These are phyloP conservation scores for Enteromius argenteus DNA, from an alignment of 2,797 vertebrate genomes.

Conservation along the genomic window DNA sequence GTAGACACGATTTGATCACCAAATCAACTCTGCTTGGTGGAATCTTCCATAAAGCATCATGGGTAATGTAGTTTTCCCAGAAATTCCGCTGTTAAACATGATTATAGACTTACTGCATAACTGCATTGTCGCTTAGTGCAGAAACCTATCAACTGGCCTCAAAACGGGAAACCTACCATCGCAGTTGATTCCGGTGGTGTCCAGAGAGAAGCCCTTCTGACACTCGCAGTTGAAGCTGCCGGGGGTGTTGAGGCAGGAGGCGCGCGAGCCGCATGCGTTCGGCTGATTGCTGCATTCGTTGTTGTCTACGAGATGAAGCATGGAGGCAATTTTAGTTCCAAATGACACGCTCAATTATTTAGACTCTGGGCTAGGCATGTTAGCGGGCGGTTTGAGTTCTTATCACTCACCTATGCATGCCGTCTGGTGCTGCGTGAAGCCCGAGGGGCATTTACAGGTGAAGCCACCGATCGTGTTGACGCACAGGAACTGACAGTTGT, in stretches of 20 bases:
- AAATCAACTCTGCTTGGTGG: neutral
- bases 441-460: constrained; percentile 83
- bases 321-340: constrained; percentile 24
- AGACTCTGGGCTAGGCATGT: neutral
- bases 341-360: constrained; percentile 28
- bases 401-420: constrained; percentile 82
- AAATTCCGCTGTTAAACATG: neutral
- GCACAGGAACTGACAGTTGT: constrained; percentile 88
- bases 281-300: constrained; percentile 82
- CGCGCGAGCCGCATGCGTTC: constrained; percentile 76
- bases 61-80: neutral
- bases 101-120: neutral
- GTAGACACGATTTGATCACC: neutral
- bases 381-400: neutral
- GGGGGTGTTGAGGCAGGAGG: constrained; percentile 79
- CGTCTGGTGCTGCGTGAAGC: constrained; percentile 84
- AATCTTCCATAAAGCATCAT: neutral
- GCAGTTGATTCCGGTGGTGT: constrained; percentile 84
- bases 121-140: neutral
- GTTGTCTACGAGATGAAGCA: constrained; percentile 74
- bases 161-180: constrained; percentile 78
- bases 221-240: constrained; percentile 91
- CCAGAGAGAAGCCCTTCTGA: constrained; percentile 88
- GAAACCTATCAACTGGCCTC: neutral
- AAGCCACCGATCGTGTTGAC: constrained; percentile 83